phyloP scores from a whole-genome alignment of 2,797 vertebrate genomes.

The Tenualosa thibaudeaui region DNA sequence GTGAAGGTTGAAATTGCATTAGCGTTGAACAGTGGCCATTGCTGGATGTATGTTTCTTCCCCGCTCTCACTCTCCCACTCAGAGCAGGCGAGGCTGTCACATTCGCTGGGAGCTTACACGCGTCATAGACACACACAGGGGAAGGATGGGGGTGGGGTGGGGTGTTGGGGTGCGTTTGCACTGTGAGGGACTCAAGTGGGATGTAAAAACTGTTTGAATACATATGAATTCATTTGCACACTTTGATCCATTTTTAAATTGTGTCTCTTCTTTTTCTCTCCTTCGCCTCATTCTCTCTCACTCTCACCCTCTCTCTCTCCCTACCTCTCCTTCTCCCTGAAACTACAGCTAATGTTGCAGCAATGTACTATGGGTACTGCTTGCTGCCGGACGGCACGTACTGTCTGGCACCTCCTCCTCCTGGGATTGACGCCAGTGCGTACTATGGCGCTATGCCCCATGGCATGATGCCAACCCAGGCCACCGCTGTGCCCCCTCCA shows the following conservation, averaged over 20 bases:
- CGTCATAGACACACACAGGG: neutral
- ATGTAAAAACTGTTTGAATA: conserved; percentile 20
- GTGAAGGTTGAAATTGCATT: conserved; percentile 25
- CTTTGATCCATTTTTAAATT: neutral
- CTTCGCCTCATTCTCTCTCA: neutral
- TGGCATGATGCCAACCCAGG: conserved; percentile 72
- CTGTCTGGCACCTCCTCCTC: conserved; percentile 91
- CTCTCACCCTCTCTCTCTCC: neutral
- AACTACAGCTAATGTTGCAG: conserved; percentile 73
- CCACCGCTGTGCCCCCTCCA: conserved; percentile 72
- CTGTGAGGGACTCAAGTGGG: neutral
- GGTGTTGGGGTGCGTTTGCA: neutral
- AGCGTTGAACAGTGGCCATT: conserved; percentile 19
- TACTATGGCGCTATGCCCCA: conserved; percentile 84
- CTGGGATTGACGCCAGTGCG: conserved; percentile 84
- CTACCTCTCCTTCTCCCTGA: neutral
- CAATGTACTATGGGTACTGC: conserved; percentile 97
- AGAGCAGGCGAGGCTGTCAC: conserved; percentile 10
- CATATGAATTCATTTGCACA: neutral
- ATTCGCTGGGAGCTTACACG: neutral
- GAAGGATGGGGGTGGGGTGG: neutral
- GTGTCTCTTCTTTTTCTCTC: neutral
- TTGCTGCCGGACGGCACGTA: conserved; percentile 94
- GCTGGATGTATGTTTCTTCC: neutral
- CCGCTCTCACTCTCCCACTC: neutral